Percentiles rank a stretch among this genome's conserved stretches.
Evolutionary conservation across 2,888 invertebrate genomes (phyloP).

Genomic region (Diachrysia chrysitis): DNA sequence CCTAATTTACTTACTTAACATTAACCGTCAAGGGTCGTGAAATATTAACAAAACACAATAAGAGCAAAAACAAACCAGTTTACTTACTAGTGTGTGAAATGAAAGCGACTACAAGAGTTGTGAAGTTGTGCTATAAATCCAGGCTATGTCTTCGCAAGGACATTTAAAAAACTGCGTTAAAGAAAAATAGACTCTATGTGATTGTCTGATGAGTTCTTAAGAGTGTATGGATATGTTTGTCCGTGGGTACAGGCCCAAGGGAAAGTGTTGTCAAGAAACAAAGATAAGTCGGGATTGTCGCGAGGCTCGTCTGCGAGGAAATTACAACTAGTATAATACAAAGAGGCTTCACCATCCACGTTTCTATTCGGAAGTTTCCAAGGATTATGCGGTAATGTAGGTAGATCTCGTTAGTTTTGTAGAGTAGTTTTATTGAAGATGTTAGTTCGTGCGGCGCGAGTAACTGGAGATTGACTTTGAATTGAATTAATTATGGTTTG

Average conservation of each 20-base stretch:
- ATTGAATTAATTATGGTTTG: conserved; percentile 48
- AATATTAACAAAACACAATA: conserved; percentile 65
- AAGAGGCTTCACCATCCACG: conserved; percentile 71
- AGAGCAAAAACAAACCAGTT: conserved; percentile 68
- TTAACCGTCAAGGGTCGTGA: conserved; percentile 50
- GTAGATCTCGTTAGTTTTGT: conserved; percentile 53
- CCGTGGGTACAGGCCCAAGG: conserved; percentile 72
- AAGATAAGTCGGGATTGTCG: conserved; percentile 87
- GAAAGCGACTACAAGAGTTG: conserved; percentile 83
- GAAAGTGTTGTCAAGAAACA: conserved; percentile 87
- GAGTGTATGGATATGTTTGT: conserved; percentile 58
- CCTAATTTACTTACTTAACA: conserved; percentile 56
- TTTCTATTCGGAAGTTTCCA: conserved; percentile 69
- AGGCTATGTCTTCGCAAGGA: conserved; percentile 62
- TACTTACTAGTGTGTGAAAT: conserved; percentile 80
- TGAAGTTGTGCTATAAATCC: conserved; percentile 83
- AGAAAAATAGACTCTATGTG: conserved; percentile 52
- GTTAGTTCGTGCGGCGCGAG: conserved; percentile 6
- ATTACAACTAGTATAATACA: conserved; percentile 82
- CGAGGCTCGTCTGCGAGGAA: conserved; percentile 79
- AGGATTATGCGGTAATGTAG: conserved; percentile 52
- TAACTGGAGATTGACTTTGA: conserved; percentile 32
- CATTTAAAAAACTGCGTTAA: conserved; percentile 22
- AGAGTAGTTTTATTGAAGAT: conserved; percentile 37
- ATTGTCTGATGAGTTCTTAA: conserved; percentile 49